These are phyloP conservation scores for Turritopsis dohrnii DNA, from an alignment of 30 jellyfish, hydroid and myxozoan species.

Conservation along the genomic window DNA sequence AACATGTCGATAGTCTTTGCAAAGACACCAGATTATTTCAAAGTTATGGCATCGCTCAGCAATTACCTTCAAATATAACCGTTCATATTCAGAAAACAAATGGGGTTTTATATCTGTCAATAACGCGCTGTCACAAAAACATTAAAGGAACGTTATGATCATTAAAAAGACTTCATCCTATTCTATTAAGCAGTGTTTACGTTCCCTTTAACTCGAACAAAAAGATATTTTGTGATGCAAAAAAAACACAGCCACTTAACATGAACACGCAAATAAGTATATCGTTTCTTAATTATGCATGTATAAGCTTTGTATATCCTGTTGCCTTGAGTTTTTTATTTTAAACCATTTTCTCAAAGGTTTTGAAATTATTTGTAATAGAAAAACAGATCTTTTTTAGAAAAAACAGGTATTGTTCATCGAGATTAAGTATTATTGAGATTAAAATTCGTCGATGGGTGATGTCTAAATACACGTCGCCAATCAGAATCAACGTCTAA, in stretches of 20 bases:
- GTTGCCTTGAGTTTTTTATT: background rate
- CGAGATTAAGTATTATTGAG: background rate
- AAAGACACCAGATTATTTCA: background rate
- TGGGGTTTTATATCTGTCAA: background rate
- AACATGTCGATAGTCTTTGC: background rate
- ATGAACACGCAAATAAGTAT: background rate
- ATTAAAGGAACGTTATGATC: too few relatives aligned
- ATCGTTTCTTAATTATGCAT: background rate
- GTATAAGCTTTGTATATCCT: background rate
- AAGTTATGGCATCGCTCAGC: background rate
- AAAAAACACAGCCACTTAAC: background rate
- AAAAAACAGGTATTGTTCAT: background rate
- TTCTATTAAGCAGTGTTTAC: background rate
- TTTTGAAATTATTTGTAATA: too few relatives aligned
- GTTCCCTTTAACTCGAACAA: background rate
- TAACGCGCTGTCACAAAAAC: background rate
- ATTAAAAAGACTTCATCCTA: too few relatives aligned
- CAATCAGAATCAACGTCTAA: background rate
- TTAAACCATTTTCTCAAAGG: background rate
- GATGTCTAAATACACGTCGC: background rate
- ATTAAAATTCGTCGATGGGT: background rate
- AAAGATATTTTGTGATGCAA: background rate
- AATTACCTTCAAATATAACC: background rate
- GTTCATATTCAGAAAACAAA: background rate
- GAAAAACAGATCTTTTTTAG: background rate